Evolutionary conservation across 2,797 vertebrate species (phyloP), one percentile per base, ranked within the genome.

Genomic region (Tokudaia tokunoshimensis): DNA sequence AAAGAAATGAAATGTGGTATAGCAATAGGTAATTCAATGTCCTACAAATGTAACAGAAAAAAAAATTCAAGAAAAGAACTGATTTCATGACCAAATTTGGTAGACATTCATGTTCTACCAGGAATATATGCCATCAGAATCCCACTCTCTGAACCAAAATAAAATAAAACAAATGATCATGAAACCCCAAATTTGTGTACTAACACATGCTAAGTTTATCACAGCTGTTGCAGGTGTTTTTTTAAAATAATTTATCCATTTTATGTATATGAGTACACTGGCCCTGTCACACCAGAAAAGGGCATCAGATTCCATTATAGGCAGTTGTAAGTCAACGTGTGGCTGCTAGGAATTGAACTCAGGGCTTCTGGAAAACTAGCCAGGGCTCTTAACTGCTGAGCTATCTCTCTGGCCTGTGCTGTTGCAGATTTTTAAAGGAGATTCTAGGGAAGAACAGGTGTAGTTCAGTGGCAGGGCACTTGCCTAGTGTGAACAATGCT

Each of bases 31-130:
- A 88, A 76, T 52, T 59, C 0, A 44, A 61, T 0, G 37, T 93
- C 29, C 50, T 81, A 67, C 92, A 93, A 88, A 44, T 1, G 5
- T 59, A 85, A 94, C 57, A 72, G 59, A 24, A 80, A 65, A 80
- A 75, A 90, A 88, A 95, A 50, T 0, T 31, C 44, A 83, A 78
- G 15, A 92, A 92, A 95, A 76, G 41, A 84, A 97, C 13, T 87
- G 52, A 3, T 65, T 59, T 6, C 74, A 14, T 44, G 61, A 31
- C 78, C 70, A 89, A 79, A 72, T 11, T 74, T 57, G 74, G 44
- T 26, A 67, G 65, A 76, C 10, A 76, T 87, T 57, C 37, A 67
- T 75, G 14, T n/a, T 41, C 59, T 24, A 37, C 19, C 37, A 22
- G 17, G 14, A 84, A 57, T 9, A 65, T 1, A 74, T 34, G 37